These are phyloP conservation scores for Xenotilapia flavipinnis DNA, from an alignment of 2,113 vertebrate species.

Conservation along the genomic window DNA sequence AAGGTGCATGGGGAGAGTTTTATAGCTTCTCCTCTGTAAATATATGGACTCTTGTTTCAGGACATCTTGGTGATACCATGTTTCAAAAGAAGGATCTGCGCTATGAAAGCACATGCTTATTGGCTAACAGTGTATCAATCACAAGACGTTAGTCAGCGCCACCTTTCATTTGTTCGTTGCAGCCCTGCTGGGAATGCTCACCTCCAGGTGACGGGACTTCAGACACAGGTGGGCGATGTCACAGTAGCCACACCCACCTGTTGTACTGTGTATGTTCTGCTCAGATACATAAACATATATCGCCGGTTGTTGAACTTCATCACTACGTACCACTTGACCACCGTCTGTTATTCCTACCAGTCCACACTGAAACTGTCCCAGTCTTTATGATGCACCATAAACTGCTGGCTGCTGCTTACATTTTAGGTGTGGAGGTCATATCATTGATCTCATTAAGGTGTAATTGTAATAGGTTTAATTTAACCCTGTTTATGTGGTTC, in stretches of 20 bases:
- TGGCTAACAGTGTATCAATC: background rate
- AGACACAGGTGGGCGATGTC: background rate
- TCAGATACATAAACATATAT: background rate
- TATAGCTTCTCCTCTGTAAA: background rate
- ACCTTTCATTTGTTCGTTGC: background rate
- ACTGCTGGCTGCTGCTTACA: background rate
- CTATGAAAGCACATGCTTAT: background rate
- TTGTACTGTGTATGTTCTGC: background rate
- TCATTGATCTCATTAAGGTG: background rate
- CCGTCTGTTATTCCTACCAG: background rate
- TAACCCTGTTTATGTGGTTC: background rate
- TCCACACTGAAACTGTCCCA: background rate
- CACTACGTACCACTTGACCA: background rate
- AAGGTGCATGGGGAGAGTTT: background rate
- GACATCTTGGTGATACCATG: background rate
- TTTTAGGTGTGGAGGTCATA: background rate
- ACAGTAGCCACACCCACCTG: background rate
- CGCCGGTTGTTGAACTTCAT: background rate
- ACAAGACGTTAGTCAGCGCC: background rate
- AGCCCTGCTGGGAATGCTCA: background rate
- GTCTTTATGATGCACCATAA: background rate
- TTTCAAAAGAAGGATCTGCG: background rate
- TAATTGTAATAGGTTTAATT: background rate
- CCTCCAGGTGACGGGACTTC: background rate
- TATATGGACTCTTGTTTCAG: background rate